Conservation (phyloP, 2,113 vertebrate species). For the Ancistrus triradiatus region DNA sequence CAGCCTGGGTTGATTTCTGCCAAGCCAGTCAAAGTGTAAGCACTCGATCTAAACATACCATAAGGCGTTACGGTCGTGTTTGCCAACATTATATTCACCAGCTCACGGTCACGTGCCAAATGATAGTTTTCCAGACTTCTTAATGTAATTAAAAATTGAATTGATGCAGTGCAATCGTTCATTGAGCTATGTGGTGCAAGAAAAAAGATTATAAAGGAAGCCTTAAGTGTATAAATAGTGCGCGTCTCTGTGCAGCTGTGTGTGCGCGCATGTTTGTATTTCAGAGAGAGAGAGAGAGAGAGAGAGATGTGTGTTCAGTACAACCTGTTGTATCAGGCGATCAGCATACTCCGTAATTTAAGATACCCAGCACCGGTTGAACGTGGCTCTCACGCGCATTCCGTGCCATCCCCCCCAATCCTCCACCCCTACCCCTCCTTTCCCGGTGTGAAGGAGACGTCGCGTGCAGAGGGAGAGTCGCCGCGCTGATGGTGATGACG, state of each 20-base stretch:
- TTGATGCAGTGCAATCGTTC: background rate
- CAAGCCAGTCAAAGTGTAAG: background rate
- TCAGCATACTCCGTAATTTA: background rate
- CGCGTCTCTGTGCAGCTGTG: background rate
- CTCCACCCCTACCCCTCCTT: background rate
- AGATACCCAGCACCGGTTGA: constrained; percentile 10
- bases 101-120: background rate
- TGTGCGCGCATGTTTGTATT: background rate
- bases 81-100: no score
- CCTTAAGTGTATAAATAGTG: no score
- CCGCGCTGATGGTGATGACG: constrained; percentile 15
- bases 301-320: constrained; percentile 1
- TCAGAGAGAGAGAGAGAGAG: background rate
- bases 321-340: constrained; percentile 7
- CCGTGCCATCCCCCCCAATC: background rate
- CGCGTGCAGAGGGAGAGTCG: background rate
- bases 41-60: no score
- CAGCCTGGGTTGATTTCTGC: background rate
- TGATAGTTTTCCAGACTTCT: background rate
- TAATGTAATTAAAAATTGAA: no score
- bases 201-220: background rate
- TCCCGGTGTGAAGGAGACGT: constrained; percentile 6
- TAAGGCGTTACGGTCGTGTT: no score
- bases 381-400: background rate
- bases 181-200: background rate